A percentile compares a stretch with the other conserved stretches of the same genome.
Conservation (phyloP, 2,888 invertebrate species). For the Chrysolina americana region DNA sequence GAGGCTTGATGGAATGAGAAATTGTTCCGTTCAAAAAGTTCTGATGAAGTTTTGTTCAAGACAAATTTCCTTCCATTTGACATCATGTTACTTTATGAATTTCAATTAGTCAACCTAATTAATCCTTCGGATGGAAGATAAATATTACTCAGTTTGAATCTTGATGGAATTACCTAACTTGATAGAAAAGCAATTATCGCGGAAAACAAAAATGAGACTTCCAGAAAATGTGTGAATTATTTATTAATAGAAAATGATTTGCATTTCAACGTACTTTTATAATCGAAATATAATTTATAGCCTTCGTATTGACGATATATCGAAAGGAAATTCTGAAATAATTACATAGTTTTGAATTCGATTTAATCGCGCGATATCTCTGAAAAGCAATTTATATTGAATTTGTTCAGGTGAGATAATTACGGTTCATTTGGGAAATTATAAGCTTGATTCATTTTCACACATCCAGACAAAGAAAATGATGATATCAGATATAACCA, state of each 20-base stretch:
- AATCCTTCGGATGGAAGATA: not conserved
- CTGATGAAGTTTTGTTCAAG: not conserved
- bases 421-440: not conserved
- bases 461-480: too few species aligned
- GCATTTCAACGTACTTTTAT: too few species aligned
- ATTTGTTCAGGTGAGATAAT: not conserved
- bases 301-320: not conserved
- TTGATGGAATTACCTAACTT: not conserved
- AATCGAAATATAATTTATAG: too few species aligned
- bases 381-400: not conserved
- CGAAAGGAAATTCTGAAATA: not conserved
- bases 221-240: too few species aligned
- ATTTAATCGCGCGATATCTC: not conserved
- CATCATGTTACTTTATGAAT: not conserved
- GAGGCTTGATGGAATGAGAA: too few species aligned
- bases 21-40: too few species aligned
- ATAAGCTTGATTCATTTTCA: not conserved
- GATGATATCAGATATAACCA: too few species aligned
- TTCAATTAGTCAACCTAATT: not conserved
- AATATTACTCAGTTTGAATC: not conserved
- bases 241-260: too few species aligned
- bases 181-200: not conserved
- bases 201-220: not conserved
- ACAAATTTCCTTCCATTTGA: too few species aligned
- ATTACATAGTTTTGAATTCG: not conserved